Evolutionary conservation across 2,888 invertebrate species (phyloP).

Genomic region (Julus scanicus): DNA sequence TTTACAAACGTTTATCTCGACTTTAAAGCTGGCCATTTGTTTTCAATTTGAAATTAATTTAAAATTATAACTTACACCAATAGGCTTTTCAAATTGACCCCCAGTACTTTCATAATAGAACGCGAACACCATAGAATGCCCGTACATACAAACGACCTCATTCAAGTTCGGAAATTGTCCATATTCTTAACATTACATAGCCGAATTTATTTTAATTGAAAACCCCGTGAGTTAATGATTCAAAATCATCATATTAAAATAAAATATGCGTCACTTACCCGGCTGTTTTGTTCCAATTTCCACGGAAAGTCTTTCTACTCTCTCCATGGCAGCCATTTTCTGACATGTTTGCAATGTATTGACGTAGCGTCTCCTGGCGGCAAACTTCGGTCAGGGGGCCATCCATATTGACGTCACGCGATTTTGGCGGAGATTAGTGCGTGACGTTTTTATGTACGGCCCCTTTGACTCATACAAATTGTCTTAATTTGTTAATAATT

Average conservation of each 20-base stretch:
- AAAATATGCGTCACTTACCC: neutral
- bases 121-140: neutral
- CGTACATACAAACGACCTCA: neutral
- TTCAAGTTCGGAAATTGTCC: neutral
- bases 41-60: neutral
- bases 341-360: constrained; percentile 55
- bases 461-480: too few relatives aligned
- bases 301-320: constrained; percentile 44
- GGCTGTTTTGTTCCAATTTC: constrained; percentile 44
- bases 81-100: neutral
- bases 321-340: constrained; percentile 55
- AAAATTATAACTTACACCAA: neutral
- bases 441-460: too few relatives aligned
- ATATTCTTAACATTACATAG: neutral
- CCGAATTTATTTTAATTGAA: neutral
- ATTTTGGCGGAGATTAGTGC: too few relatives aligned
- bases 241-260: neutral
- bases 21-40: neutral
- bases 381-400: neutral
- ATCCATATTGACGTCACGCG: too few relatives aligned
- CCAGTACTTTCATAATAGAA: neutral
- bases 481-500: too few relatives aligned
- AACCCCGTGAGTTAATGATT: neutral
- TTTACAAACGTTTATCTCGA: neutral
- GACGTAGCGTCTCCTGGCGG: neutral